phyloP scores from a whole-genome alignment of 2,113 vertebrate genomes.

The Melanostigma gelatinosum region DNA sequence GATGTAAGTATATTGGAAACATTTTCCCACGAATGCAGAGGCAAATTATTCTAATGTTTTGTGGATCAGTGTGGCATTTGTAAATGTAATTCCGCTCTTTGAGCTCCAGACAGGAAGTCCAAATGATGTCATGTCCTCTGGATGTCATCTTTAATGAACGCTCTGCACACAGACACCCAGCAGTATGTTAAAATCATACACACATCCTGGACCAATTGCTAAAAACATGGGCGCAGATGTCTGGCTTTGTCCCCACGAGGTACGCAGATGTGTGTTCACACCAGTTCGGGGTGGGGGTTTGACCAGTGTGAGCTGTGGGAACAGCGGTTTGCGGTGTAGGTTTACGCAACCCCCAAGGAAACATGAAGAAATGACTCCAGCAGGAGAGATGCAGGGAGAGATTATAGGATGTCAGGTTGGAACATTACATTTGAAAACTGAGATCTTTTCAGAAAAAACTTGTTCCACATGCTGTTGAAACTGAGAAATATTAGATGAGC shows the following conservation, averaged over 20 bases:
- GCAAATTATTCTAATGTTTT: slow-evolving; percentile 1
- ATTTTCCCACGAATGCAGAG: background rate
- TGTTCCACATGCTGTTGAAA: slow-evolving; percentile 18
- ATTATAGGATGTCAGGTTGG: slow-evolving; percentile 15
- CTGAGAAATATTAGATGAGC: slow-evolving; percentile 23
- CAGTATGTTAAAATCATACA: slow-evolving; percentile 63
- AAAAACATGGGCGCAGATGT: slow-evolving; percentile 59
- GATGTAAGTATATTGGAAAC: background rate
- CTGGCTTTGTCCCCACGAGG: slow-evolving; percentile 60
- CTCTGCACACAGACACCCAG: slow-evolving; percentile 5
- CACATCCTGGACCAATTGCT: slow-evolving; percentile 23
- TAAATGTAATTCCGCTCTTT: slow-evolving; percentile 44
- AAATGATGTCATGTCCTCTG: slow-evolving; percentile 55
- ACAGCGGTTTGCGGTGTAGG: slow-evolving; percentile 42
- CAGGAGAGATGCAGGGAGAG: slow-evolving; percentile 40
- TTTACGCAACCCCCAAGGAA: slow-evolving; percentile 53
- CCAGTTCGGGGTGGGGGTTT: slow-evolving; percentile 25
- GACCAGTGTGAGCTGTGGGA: slow-evolving; percentile 58
- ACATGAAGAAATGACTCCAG: slow-evolving; percentile 38
- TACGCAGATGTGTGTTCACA: slow-evolving; percentile 36
- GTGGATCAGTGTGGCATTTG: slow-evolving; percentile 20
- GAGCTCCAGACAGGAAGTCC: slow-evolving; percentile 59
- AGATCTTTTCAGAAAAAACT: slow-evolving; percentile 14
- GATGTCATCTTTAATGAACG: slow-evolving; percentile 47
- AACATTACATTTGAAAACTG: slow-evolving; percentile 36